Percentiles rank a stretch among this genome's conserved stretches.
Evolutionary conservation across 2,888 invertebrate species (phyloP).

Genomic region (Diarsia dahlii): DNA sequence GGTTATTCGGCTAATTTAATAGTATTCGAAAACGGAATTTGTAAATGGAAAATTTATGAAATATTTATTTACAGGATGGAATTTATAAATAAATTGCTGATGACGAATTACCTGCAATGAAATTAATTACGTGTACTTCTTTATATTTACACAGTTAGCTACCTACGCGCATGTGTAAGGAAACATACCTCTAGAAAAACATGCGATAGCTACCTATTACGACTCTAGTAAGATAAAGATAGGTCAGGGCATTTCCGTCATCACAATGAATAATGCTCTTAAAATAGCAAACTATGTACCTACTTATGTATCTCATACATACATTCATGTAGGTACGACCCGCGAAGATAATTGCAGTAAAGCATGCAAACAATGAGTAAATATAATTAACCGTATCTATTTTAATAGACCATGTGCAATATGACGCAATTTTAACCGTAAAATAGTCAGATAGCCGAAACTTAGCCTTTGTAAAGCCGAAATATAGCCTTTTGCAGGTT

Average conservation of each 20-base stretch:
- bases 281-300: constrained; percentile 46
- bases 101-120: background rate
- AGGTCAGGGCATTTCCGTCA: constrained; percentile 64
- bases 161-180: background rate
- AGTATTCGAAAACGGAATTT: background rate
- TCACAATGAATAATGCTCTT: constrained; percentile 48
- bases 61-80: background rate
- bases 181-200: constrained; percentile 20
- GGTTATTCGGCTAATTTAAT: background rate
- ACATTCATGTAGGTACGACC: constrained; percentile 17
- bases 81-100: background rate
- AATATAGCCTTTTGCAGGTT: constrained; percentile 23
- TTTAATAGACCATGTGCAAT: constrained; percentile 1
- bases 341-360: constrained; percentile 7
- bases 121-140: constrained; percentile 24
- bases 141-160: background rate
- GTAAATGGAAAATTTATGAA: background rate
- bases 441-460: constrained; percentile 21
- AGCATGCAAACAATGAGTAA: constrained; percentile 5
- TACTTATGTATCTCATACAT: constrained; percentile 27
- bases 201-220: constrained; percentile 31
- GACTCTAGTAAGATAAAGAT: constrained; percentile 50
- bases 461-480: constrained; percentile 23
- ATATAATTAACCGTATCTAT: background rate
- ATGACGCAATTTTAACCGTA: constrained; percentile 28